Evolutionary conservation across 2,888 invertebrate genomes (phyloP), one percentile per base, ranked within the genome.

Genomic region (Amitus sp.): DNA sequence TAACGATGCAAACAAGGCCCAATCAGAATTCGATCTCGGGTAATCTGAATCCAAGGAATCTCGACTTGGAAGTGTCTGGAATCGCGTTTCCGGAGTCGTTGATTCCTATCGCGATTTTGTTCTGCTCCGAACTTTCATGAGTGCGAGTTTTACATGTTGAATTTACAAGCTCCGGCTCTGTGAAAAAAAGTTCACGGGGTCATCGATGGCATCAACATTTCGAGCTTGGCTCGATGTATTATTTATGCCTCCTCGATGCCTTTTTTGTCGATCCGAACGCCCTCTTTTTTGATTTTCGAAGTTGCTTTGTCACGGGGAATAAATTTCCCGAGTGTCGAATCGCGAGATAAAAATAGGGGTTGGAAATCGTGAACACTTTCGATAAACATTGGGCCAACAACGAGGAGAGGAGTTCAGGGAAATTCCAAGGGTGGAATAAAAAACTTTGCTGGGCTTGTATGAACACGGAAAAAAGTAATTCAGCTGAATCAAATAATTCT

Each of bases 141-240:
- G 39, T 17, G 34, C 15, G 2, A 18, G 39, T 39, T 18, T 39
- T 13, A 5, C 39, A 18, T 17, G 17, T 18, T 6, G 10, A 42
- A 42, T 20, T 18, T 42, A 60, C 56, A 48, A 42, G 50, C 50
- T 43, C 53, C 55, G 62, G 33, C 59, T 5, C 23, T 23, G 10
- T 9, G 10, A n/a, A 3, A 6, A 56, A 61, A 67, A 63, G 66
- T 70, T 52, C 71, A 67, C 62, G 68, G 64, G 77, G 77, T 76
- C 75, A 73, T 73, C 70, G 73, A 57, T 69, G 60, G 57, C 73
- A 73, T 74, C 69, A 72, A 68, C 66, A 59, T 74, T 71, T 71
- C 69, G 70, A 51, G 49, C 62, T 63, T 65, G 66, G 61, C 60
- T 61, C 57, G 61, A 68, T 74, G 70, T 71, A 74, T 75, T 76